These are phyloP conservation scores for Cetonia aurata DNA, from an alignment of 2,888 invertebrate species.

Conservation along the genomic window DNA sequence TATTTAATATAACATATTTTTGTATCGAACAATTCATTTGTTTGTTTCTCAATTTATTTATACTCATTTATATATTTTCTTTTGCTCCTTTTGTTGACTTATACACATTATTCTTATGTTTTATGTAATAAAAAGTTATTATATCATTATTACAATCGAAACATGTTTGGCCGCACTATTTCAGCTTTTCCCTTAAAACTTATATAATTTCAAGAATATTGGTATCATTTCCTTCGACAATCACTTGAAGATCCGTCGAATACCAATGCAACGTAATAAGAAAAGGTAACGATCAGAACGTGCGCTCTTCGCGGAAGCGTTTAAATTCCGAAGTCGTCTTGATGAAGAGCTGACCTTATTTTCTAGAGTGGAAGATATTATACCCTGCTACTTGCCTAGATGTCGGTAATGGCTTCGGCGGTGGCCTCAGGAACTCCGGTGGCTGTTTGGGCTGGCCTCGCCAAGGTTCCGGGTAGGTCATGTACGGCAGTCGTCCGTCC, in stretches of 20 bases:
- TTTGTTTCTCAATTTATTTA: no score
- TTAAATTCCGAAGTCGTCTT: slow-evolving; percentile 21
- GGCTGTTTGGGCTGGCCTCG: slow-evolving; percentile 70
- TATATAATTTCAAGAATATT: background rate
- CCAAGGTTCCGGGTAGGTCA: slow-evolving; percentile 71
- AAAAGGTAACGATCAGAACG: slow-evolving; percentile 10
- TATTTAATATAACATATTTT: no score
- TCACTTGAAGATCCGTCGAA: background rate
- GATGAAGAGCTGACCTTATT: slow-evolving; percentile 29
- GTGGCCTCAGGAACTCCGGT: slow-evolving; percentile 76
- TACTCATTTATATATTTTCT: no score
- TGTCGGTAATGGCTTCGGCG: slow-evolving; percentile 72
- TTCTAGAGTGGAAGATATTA: slow-evolving; percentile 18
- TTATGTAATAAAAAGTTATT: no score
- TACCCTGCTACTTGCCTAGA: slow-evolving; percentile 65
- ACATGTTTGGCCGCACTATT: no score
- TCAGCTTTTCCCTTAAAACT: background rate
- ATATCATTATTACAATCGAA: no score
- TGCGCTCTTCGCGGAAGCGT: background rate
- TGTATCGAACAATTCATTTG: no score
- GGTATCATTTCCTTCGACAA: slow-evolving; percentile 33
- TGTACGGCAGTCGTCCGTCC: slow-evolving; percentile 72
- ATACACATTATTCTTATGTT: no score
- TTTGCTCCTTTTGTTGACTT: no score
- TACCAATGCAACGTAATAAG: background rate